Percentiles rank a stretch among this genome's conserved stretches.
Evolutionary conservation across 2,113 vertebrate species (phyloP).

Genomic region (Sardina pilchardus): DNA sequence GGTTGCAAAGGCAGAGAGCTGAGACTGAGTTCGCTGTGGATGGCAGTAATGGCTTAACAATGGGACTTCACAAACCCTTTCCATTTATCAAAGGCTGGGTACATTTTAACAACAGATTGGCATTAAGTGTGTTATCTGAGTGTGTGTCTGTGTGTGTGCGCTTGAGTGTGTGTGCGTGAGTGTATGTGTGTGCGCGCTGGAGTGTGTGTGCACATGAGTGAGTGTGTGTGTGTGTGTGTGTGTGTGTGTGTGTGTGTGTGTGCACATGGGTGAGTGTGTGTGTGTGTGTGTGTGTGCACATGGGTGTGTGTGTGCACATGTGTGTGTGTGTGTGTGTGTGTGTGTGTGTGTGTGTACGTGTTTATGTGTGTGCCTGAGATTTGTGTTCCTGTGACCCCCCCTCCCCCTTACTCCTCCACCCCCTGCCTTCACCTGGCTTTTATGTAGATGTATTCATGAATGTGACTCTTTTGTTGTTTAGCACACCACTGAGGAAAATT

Average conservation of each 20-base stretch:
- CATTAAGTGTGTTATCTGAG: constrained; percentile 49
- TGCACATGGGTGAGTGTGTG: constrained; percentile 25
- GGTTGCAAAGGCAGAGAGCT: constrained; percentile 23
- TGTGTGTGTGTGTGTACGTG: constrained; percentile 19
- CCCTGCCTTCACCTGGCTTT: neutral
- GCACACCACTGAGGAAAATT: neutral
- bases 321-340: constrained; percentile 26
- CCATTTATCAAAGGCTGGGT: constrained; percentile 37
- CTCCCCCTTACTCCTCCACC: neutral
- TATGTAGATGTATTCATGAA: neutral
- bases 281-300: neutral
- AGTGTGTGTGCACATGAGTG: too few relatives aligned
- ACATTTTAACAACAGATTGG: constrained; percentile 65
- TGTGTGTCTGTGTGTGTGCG: constrained; percentile 31
- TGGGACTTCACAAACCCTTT: constrained; percentile 28
- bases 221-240: too few relatives aligned
- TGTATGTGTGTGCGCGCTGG: neutral
- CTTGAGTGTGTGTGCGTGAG: neutral
- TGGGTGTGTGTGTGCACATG: too few relatives aligned
- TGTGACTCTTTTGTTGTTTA: neutral
- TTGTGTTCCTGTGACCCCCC: neutral
- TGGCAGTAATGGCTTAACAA: constrained; percentile 41
- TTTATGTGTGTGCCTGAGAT: neutral
- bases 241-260: too few relatives aligned
- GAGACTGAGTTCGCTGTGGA: constrained; percentile 24